A percentile compares a stretch with the other conserved stretches of the same genome.
phyloP scores from a whole-genome alignment of 1,140 invertebrate genomes.

The Pseudomyrmex concolor region DNA sequence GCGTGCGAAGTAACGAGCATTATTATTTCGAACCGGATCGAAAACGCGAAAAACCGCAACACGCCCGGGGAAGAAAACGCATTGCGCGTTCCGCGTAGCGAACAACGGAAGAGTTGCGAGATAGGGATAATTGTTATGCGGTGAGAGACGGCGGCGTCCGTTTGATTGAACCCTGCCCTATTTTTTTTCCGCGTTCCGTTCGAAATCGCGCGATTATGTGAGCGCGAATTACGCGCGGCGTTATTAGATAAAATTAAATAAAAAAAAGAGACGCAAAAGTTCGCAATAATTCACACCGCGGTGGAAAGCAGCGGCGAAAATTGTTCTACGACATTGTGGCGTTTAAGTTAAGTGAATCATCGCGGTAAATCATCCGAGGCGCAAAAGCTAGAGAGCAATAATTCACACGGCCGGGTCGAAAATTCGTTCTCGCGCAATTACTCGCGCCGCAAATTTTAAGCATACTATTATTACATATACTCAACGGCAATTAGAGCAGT shows the following conservation, averaged over 20 bases:
- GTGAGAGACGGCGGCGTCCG: conserved; percentile 23
- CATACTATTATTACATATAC: background rate
- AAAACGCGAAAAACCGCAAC: conserved; percentile 20
- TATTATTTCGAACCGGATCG: conserved; percentile 22
- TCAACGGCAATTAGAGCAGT: background rate
- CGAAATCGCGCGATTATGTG: conserved; percentile 25
- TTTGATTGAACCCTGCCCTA: conserved; percentile 4
- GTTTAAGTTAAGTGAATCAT: background rate
- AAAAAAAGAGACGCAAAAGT: too few species aligned
- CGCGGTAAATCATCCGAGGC: background rate
- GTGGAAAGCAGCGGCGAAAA: too few species aligned
- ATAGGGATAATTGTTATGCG: conserved; percentile 42
- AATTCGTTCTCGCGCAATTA: too few species aligned
- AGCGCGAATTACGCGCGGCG: background rate
- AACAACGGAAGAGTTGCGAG: conserved; percentile 48
- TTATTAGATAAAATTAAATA: background rate
- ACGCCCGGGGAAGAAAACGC: conserved; percentile 39
- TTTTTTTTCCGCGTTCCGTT: conserved; percentile 10
- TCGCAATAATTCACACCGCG: too few species aligned
- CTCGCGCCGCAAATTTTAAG: background rate
- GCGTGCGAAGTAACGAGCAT: conserved; percentile 23
- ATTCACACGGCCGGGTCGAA: background rate
- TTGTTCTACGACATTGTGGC: too few species aligned
- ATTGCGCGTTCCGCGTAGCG: background rate
- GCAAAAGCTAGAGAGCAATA: background rate